Base-by-base conservation (phyloP, 2,113 vertebrate species). In the Tetraodon nigroviridis region DNA sequence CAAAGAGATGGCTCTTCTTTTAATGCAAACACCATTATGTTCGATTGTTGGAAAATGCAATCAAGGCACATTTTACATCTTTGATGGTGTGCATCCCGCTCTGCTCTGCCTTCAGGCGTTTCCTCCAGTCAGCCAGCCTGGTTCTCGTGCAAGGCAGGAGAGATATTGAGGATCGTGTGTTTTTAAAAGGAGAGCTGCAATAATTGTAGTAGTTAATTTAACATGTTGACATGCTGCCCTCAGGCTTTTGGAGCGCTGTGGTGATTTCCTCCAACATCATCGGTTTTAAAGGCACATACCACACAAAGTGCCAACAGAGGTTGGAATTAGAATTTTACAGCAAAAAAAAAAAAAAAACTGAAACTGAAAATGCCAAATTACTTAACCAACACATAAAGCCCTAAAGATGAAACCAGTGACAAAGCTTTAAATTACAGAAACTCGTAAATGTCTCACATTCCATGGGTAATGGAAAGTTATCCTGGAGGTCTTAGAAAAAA, bases 391-490 rank as follows among this genome's bases (percentile, higher is more conserved):
- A 27, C 5, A 27, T 27, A 6, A n/a, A n/a, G 24, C 4, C 24
- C 5, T 6, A 27, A 27, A 27, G 24, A 27, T 27, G 24, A 55
- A 21, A 51, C 50, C 16, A 46, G 14, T n/a, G 44, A 46, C 15
- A 46, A 37, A 37, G 32, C 32, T 37, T 37, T 37, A 37, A 37
- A 27, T 6, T 11, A 37, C 32, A 37, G 8, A 55, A 37, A 42
- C 45, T 24, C 16, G 18, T 37, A 48, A 29, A 54, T 51, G 52
- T 37, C 47, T 48, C 41, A 56, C 5, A 41, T 52, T 22, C 27
- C 7, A 18, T 53, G 17, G 69, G 57, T 83, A 79, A 83, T 62
- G 83, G 72, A 78, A 77, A 75, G 60, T 32, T 61, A 14, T 61
- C 69, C 32, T 37, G 32, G 32, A 8, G 8, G 24, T 27, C 5